phyloP scores from a whole-genome alignment of 1,140 invertebrate species.

The Platyura marginata region DNA sequence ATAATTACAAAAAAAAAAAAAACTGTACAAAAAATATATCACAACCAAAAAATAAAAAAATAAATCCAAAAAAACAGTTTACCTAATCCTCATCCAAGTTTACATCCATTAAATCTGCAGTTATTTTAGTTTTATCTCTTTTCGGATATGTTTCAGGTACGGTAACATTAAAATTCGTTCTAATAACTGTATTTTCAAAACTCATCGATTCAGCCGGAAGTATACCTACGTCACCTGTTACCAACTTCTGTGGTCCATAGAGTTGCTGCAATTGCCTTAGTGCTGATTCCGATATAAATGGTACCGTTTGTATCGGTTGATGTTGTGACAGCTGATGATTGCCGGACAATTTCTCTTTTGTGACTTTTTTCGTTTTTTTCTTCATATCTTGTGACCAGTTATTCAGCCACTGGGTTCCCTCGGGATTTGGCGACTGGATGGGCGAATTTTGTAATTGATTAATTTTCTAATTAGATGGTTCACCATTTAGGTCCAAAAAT shows the following conservation, averaged over 20 bases:
- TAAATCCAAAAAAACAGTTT: no score
- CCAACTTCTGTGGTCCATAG: slow-evolving; percentile 4
- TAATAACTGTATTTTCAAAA: background rate
- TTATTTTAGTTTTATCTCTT: background rate
- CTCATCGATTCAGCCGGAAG: background rate
- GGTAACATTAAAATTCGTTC: background rate
- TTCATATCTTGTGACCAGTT: slow-evolving; percentile 20
- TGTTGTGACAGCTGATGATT: slow-evolving; percentile 4
- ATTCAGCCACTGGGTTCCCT: slow-evolving; percentile 15
- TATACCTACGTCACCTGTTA: background rate
- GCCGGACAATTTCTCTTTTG: background rate
- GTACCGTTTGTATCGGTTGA: slow-evolving; percentile 3
- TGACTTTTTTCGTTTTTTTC: slow-evolving; percentile 6
- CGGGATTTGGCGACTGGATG: slow-evolving; percentile 8
- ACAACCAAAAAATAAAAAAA: no score
- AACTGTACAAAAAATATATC: no score
- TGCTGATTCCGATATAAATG: slow-evolving; percentile 7
- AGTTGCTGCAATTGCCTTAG: slow-evolving; percentile 18
- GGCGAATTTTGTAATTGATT: background rate
- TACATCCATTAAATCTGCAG: background rate
- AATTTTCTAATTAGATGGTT: background rate
- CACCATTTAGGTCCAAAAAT: background rate
- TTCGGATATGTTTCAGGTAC: background rate
- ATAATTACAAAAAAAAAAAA: no score
- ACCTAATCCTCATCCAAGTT: no score